Evolutionary conservation across 2,888 invertebrate genomes (phyloP), one percentile per base, ranked within the genome.

Genomic region (Girardia tigrina): DNA sequence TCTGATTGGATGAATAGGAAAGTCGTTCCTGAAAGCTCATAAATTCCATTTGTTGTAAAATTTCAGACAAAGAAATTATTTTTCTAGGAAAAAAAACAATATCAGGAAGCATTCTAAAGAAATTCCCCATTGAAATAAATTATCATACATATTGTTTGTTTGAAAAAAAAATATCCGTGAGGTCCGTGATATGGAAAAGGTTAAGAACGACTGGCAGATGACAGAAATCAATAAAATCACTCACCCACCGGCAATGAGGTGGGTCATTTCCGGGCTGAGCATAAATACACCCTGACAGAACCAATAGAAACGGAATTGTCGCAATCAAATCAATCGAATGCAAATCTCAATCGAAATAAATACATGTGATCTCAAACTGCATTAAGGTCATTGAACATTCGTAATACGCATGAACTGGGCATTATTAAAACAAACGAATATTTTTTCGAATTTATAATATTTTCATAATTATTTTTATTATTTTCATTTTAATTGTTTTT

Each of bases 301-400:
- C n/a, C n/a, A n/a, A n/a, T n/a, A n/a, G n/a, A n/a, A n/a, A n/a
- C n/a, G n/a, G n/a, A n/a, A n/a, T n/a, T n/a, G n/a, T n/a, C n/a
- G n/a, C n/a, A n/a, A n/a, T n/a, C n/a, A n/a, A n/a, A n/a, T n/a
- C n/a, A n/a, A n/a, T n/a, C n/a, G n/a, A n/a, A n/a, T n/a, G n/a
- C n/a, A n/a, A n/a, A n/a, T n/a, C n/a, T n/a, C n/a, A n/a, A n/a
- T 56, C 23, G 23, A 56, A 20, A 20, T 16, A 56, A 56, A 56
- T 56, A 56, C 56, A 56, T 56, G 56, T 16, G 56, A 56, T 56
- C 8, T 56, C 23, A 56, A 56, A 56, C 56, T 20, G 56, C 56
- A 56, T 56, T 56, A 56, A 56, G 56, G 56, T 56, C 56, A 56
- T 56, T 56, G 56, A 56, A 16, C 56, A 56, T 56, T 56, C 56